These are phyloP conservation scores for Benitochromis conjunctus DNA, from an alignment of 2,113 vertebrate genomes.

Conservation along the genomic window DNA sequence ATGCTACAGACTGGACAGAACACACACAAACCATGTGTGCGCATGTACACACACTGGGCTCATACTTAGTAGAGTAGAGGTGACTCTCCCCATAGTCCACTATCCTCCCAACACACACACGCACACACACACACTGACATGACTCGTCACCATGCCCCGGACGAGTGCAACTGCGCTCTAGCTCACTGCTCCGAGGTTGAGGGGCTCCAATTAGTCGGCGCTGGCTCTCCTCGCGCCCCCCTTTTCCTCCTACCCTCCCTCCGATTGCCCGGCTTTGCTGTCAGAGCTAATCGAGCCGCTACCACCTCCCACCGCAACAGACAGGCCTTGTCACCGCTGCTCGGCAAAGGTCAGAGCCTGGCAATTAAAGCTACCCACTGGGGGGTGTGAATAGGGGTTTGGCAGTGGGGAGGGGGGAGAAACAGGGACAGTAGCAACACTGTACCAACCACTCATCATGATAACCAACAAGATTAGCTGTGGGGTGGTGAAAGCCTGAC, in stretches of 20 bases:
- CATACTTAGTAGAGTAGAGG: neutral
- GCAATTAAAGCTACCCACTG: constrained; percentile 72
- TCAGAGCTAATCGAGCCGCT: constrained; percentile 70
- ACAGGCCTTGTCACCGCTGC: constrained; percentile 66
- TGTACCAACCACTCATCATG: constrained; percentile 60
- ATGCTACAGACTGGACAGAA: neutral
- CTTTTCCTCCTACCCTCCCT: neutral
- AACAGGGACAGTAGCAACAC: constrained; percentile 29
- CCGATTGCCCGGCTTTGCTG: constrained; percentile 48
- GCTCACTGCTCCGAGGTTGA: constrained; percentile 60
- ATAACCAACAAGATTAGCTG: constrained; percentile 49
- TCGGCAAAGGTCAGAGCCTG: constrained; percentile 71
- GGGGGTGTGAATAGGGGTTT: constrained; percentile 9
- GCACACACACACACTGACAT: neutral
- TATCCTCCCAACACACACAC: neutral
- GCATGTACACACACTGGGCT: neutral
- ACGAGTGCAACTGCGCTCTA: constrained; percentile 33
- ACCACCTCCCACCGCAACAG: constrained; percentile 64
- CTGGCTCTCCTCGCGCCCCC: constrained; percentile 17
- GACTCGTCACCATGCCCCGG: neutral
- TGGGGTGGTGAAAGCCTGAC: constrained; percentile 12
- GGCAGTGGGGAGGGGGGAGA: neutral
- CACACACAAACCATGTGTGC: neutral
- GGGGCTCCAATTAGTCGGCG: constrained; percentile 71
- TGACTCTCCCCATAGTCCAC: neutral